A percentile compares a stretch with the other conserved stretches of the same genome.
Conservation (phyloP, 1,140 invertebrate species). For the Cepaea nemoralis region DNA sequence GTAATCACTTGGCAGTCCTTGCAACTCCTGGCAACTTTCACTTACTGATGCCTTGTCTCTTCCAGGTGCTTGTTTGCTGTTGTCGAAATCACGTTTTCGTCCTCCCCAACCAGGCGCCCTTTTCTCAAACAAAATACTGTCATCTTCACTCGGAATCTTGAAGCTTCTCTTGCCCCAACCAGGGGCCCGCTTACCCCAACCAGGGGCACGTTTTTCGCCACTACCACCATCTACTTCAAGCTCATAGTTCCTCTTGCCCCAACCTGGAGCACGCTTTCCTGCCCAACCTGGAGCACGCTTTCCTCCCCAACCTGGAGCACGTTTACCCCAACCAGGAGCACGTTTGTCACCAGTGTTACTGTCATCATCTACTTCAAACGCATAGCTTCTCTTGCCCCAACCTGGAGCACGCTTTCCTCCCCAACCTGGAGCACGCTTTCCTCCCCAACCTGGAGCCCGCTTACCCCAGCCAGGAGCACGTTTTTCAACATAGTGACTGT, state of each 20-base stretch:
- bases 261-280: conserved; percentile 15
- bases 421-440: background rate
- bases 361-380: background rate
- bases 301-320: conserved; percentile 30
- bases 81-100: too few relatives aligned
- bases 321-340: background rate
- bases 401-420: conserved; percentile 25
- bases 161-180: conserved; percentile 3
- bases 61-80: conserved; percentile 2
- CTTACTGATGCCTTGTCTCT: background rate
- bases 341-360: background rate
- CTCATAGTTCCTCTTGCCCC: conserved; percentile 22
- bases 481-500: background rate
- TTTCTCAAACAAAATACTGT: background rate
- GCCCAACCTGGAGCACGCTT: conserved; percentile 20
- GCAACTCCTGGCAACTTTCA: background rate
- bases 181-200: conserved; percentile 3
- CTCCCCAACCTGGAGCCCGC: background rate
- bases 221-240: background rate
- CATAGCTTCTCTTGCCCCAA: conserved; percentile 26
- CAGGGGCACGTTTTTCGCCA: background rate
- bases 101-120: background rate
- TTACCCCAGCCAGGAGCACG: conserved; percentile 17
- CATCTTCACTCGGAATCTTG: background rate
- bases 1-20: background rate